These are phyloP conservation scores for Orestias chungarensis DNA, from an alignment of 2,797 vertebrate genomes.

Conservation along the genomic window DNA sequence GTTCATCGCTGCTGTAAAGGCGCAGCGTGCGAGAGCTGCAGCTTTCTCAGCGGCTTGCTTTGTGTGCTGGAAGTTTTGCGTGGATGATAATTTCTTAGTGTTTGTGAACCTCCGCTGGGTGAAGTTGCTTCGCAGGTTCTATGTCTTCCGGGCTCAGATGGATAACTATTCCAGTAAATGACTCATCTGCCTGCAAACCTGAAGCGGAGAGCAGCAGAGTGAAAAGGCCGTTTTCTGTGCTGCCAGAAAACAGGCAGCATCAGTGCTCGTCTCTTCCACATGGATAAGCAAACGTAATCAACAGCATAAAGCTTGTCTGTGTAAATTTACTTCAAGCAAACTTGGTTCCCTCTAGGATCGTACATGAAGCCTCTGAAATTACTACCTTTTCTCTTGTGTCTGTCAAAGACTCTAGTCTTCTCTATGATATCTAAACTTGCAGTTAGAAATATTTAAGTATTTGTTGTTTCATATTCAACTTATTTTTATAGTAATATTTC, in stretches of 20 bases:
- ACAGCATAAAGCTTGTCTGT: constrained; percentile 46
- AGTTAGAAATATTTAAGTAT: background rate
- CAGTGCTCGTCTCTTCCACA: constrained; percentile 60
- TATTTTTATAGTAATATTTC: background rate
- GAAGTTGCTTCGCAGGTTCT: constrained; percentile 32
- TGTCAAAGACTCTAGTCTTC: background rate
- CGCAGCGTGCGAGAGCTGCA: constrained; percentile 25
- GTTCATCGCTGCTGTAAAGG: constrained; percentile 43
- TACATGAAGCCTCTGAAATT: constrained; percentile 5
- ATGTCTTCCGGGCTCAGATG: constrained; percentile 56
- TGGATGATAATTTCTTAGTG: constrained; percentile 11
- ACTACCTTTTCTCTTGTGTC: background rate
- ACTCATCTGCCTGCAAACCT: constrained; percentile 58
- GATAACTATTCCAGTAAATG: constrained; percentile 55
- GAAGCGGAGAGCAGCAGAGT: constrained; percentile 50
- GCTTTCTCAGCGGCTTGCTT: constrained; percentile 20
- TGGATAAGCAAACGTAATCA: constrained; percentile 66
- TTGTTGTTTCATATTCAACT: background rate
- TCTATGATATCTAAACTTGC: background rate
- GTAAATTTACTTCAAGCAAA: constrained; percentile 37
- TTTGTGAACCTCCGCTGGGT: constrained; percentile 21
- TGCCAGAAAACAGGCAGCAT: constrained; percentile 61
- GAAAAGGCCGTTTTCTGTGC: constrained; percentile 51
- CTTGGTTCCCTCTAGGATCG: constrained; percentile 27
- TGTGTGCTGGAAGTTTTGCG: constrained; percentile 38